A percentile compares a stretch with the other conserved stretches of the same genome.
These are phyloP conservation scores for Philaethria dido DNA, from an alignment of 2,888 invertebrate species.

Conservation along the genomic window DNA sequence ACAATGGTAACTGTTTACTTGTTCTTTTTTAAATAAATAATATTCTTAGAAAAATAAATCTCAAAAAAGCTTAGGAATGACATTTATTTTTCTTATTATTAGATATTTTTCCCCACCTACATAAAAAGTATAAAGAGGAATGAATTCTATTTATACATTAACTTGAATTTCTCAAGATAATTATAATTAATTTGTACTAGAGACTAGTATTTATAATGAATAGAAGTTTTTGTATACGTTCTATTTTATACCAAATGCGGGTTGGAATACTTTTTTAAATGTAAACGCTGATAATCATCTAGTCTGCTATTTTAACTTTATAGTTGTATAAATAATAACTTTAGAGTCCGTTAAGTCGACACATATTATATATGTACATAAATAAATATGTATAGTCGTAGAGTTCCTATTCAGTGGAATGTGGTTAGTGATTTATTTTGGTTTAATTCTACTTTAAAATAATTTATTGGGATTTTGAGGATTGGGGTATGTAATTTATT, in stretches of 20 bases:
- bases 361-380: neutral
- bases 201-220: too few relatives aligned
- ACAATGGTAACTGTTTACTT: neutral
- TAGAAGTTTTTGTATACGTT: too few relatives aligned
- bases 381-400: neutral
- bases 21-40: neutral
- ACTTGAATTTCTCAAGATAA: neutral
- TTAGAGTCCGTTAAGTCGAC: neutral
- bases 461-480: too few relatives aligned
- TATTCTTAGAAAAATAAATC: neutral
- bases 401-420: neutral
- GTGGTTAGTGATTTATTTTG: neutral
- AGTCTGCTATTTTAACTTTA: neutral
- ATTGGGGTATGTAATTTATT: neutral
- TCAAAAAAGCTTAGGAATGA: neutral
- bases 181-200: conserved; percentile 3
- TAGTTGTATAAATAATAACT: neutral
- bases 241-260: too few relatives aligned
- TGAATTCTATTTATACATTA: conserved; percentile 5
- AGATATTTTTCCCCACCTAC: neutral
- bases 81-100: neutral
- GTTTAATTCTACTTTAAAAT: too few relatives aligned
- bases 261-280: neutral
- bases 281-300: neutral
- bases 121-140: too few relatives aligned